Conservation (phyloP, 2,797 vertebrate genomes). For the Scomberomorus guttatus region DNA sequence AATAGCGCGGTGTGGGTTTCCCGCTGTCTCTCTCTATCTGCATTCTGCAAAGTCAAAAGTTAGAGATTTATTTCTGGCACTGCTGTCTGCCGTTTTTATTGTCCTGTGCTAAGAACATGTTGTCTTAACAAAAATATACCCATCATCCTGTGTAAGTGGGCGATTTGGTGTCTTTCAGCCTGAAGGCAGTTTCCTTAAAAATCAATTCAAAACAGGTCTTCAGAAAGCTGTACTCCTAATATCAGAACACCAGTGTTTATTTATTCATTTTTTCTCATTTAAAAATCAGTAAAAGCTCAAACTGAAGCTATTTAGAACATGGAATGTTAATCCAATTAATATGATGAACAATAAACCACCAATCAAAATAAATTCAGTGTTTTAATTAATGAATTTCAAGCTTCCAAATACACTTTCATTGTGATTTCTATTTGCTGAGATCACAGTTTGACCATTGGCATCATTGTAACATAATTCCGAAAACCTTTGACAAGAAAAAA, state of each 20-base stretch:
- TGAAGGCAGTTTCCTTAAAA: not conserved
- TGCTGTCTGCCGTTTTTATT: constrained; percentile 33
- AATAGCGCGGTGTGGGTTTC: constrained; percentile 63
- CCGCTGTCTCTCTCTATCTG: constrained; percentile 51
- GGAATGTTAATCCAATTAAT: not conserved
- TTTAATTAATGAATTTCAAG: too few species aligned
- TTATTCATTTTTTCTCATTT: too few species aligned
- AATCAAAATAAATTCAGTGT: not conserved
- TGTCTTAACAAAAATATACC: constrained; percentile 10
- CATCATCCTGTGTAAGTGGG: constrained; percentile 7
- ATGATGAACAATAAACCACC: not conserved
- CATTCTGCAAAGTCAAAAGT: constrained; percentile 46
- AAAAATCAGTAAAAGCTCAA: too few species aligned
- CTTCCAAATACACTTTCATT: not conserved
- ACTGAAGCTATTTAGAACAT: too few species aligned
- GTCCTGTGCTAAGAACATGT: constrained; percentile 22
- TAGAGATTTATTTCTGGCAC: constrained; percentile 48
- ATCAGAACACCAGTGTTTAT: not conserved
- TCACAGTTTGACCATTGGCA: not conserved
- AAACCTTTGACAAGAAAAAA: not conserved
- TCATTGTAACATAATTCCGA: not conserved
- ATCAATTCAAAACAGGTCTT: not conserved
- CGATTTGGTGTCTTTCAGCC: not conserved
- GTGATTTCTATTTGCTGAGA: not conserved
- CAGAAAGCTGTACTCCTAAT: not conserved